These are phyloP conservation scores for Lethenteron camtschaticum DNA, from an alignment of 2,113 vertebrate genomes.

Conservation along the genomic window DNA sequence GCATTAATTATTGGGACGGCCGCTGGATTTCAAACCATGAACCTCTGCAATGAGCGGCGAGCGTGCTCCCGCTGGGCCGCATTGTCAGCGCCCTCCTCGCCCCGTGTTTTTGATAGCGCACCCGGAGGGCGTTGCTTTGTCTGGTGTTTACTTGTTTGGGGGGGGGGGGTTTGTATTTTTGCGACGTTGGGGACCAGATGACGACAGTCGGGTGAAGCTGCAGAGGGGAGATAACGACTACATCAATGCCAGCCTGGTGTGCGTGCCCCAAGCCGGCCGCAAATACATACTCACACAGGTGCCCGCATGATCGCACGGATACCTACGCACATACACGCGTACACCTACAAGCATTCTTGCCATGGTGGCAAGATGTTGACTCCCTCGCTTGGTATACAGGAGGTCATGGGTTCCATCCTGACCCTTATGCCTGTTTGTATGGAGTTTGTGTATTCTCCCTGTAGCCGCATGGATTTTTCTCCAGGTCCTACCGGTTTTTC, in stretches of 20 bases:
- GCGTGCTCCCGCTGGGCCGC: background rate
- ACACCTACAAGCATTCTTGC: no score
- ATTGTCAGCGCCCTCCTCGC: background rate
- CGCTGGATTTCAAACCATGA: no score
- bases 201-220: conserved; percentile 2
- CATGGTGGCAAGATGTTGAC: no score
- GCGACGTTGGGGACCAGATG: conserved; percentile 3
- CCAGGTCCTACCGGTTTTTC: no score
- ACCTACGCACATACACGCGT: conserved; percentile 12
- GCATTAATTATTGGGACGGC: no score
- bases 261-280: background rate
- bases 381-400: no score
- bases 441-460: no score
- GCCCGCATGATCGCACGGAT: background rate
- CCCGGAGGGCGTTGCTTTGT: background rate
- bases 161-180: conserved; percentile 11
- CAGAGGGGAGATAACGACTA: background rate
- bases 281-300: conserved; percentile 5
- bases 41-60: no score
- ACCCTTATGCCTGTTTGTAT: no score
- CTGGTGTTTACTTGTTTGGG: conserved; percentile 7
- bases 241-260: conserved; percentile 3
- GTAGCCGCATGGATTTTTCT: no score
- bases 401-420: no score
- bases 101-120: background rate